Evolutionary conservation across 2,888 invertebrate genomes (phyloP).

Genomic region (Salpingus planirostris): DNA sequence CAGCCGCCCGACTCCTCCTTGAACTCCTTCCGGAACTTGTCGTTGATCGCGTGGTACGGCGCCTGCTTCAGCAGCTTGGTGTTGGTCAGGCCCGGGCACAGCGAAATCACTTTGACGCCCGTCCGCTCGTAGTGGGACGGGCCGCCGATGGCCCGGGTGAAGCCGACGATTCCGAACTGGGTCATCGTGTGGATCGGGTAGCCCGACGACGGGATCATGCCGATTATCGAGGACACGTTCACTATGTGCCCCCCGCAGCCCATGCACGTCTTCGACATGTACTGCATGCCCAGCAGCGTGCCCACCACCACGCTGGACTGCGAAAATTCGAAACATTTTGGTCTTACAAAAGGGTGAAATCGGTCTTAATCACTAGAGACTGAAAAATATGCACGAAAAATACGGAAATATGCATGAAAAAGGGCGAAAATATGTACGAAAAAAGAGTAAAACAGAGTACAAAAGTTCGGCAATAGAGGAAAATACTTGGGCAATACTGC

Average conservation of each 20-base stretch:
- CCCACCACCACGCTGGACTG: constrained; percentile 34
- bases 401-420: too few relatives aligned
- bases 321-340: constrained; percentile 6
- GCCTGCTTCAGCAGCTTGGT: constrained; percentile 35
- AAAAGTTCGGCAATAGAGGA: too few relatives aligned
- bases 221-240: constrained; percentile 54
- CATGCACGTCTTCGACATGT: constrained; percentile 48
- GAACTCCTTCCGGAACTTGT: constrained; percentile 29
- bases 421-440: too few relatives aligned
- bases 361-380: too few relatives aligned
- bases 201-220: constrained; percentile 44
- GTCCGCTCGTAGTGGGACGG: constrained; percentile 40
- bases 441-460: too few relatives aligned
- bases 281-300: constrained; percentile 46
- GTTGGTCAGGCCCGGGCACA: constrained; percentile 48
- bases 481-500: too few relatives aligned
- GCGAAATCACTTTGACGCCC: constrained; percentile 46
- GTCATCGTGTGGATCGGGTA: constrained; percentile 47
- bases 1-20: constrained; percentile 27
- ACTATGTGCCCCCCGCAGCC: constrained; percentile 54
- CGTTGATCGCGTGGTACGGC: constrained; percentile 25
- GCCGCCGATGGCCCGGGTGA: constrained; percentile 27
- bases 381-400: too few relatives aligned
- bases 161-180: constrained; percentile 29
- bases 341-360: too few relatives aligned